phyloP scores from a whole-genome alignment of 2,797 vertebrate species.

The Poecilia gillii region DNA sequence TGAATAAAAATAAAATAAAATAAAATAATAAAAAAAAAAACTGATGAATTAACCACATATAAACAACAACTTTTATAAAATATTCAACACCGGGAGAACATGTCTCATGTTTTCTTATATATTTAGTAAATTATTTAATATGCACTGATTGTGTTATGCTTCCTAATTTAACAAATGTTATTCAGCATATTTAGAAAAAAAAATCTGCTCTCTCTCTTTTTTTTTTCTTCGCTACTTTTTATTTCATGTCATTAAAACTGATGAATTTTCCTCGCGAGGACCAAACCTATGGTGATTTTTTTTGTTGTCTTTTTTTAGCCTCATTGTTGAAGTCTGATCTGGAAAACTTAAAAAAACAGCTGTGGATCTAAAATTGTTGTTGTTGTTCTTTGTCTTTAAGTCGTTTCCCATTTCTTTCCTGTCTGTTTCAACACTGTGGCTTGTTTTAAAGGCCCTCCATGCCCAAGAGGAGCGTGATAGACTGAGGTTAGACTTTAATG shows the following conservation, averaged over 20 bases:
- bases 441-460: constrained; percentile 85
- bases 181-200: not conserved
- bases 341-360: constrained; percentile 23
- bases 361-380: constrained; percentile 46
- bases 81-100: not conserved
- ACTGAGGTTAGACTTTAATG: constrained; percentile 90
- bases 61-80: not conserved
- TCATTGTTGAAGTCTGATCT: not conserved
- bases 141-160: constrained; percentile 8
- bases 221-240: not conserved
- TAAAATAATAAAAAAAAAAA: not conserved
- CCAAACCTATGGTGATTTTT: not conserved
- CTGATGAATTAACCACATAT: not conserved
- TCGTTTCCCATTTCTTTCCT: constrained; percentile 54
- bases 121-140: not conserved
- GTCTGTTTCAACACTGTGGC: constrained; percentile 74
- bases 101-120: not conserved
- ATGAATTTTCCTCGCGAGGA: not conserved
- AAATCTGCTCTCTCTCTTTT: constrained; percentile 43
- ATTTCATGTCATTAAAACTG: not conserved
- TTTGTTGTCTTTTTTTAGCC: not conserved
- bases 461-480: constrained; percentile 88
- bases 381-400: constrained; percentile 40
- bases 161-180: constrained; percentile 13
- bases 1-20: not conserved